Conservation (phyloP, 2,797 vertebrate species). For the Acomys russatus region DNA sequence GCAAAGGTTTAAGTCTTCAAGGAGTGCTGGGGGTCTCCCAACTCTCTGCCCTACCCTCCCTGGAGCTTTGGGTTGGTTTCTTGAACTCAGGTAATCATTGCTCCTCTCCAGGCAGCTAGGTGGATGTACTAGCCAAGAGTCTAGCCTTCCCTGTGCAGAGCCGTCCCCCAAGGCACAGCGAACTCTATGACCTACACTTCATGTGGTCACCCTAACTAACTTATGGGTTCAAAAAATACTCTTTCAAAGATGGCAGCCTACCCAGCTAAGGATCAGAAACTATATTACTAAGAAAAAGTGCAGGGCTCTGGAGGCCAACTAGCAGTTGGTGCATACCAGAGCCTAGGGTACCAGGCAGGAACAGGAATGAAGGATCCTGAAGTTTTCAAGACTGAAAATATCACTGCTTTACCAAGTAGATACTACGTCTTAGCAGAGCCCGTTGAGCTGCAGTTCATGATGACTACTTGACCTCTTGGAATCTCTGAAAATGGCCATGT, state of each 20-base stretch:
- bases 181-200: neutral
- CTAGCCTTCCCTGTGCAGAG: neutral
- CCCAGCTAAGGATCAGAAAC: neutral
- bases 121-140: neutral
- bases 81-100: neutral
- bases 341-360: neutral
- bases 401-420: neutral
- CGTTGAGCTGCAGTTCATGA: neutral
- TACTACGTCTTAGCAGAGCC: neutral
- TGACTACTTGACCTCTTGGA: neutral
- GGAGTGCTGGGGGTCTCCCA: neutral
- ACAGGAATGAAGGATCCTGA: neutral
- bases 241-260: neutral
- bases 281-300: neutral
- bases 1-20: neutral
- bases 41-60: neutral
- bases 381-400: neutral
- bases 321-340: neutral
- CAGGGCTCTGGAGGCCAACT: neutral
- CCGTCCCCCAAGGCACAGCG: neutral
- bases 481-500: conserved; percentile 37
- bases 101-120: neutral
- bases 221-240: neutral
- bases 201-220: neutral
- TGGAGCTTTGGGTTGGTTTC: neutral